phyloP scores from a whole-genome alignment of 2,888 invertebrate genomes.

The Helicoverpa assulta region DNA sequence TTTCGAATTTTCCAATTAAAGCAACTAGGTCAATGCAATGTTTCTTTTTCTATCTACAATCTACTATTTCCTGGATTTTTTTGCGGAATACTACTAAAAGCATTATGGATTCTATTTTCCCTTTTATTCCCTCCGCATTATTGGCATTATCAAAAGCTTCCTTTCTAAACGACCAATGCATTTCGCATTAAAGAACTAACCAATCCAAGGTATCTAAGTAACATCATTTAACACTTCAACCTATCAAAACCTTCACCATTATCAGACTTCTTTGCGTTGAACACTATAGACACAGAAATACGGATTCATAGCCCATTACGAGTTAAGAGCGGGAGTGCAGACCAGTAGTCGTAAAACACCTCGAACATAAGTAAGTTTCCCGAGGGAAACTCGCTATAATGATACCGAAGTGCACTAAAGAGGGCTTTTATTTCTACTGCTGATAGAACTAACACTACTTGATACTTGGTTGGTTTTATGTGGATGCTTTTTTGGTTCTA shows the following conservation, averaged over 20 bases:
- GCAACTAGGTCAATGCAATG: constrained; percentile 18
- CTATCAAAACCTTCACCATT: constrained; percentile 7
- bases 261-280: constrained; percentile 10
- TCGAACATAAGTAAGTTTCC: constrained; percentile 26
- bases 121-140: neutral
- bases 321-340: constrained; percentile 28
- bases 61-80: neutral
- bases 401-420: constrained; percentile 15
- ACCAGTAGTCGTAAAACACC: constrained; percentile 39
- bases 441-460: constrained; percentile 7
- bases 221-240: neutral
- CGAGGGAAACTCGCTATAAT: neutral
- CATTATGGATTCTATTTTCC: neutral
- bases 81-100: neutral
- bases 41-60: constrained; percentile 8
- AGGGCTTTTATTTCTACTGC: constrained; percentile 23
- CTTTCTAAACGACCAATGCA: too few relatives aligned
- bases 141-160: neutral
- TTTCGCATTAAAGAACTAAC: too few relatives aligned
- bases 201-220: neutral
- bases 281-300: constrained; percentile 5
- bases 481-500: neutral
- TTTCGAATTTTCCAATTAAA: constrained; percentile 16
- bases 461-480: neutral
- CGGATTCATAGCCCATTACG: constrained; percentile 40